These are phyloP conservation scores for human DNA, from an alignment of 2,113 vertebrate species.

Conservation along the genomic window GRCh38 chr1:165152001-165152500, in stretches of 20 bases:
- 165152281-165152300: not conserved
- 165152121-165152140: rapidly evolving
- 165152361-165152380: not conserved
- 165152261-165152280: not conserved
- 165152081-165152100: not conserved
- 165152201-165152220: rapidly evolving
- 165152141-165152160: rapidly evolving
- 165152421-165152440: not conserved
- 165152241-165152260: not conserved
- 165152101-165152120: rapidly evolving
- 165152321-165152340: not conserved
- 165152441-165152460: not conserved
- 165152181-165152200: not conserved
- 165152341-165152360: not conserved
- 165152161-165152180: not conserved
- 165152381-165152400: not conserved
- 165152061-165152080: not conserved
- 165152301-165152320: not conserved
- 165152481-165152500: not conserved
- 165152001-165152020: not conserved
- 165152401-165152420: not conserved
- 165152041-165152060: not conserved
- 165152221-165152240: no score
- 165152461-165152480: not conserved
- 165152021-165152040: not conserved